Percentiles rank a stretch among this genome's conserved stretches.
phyloP scores from a whole-genome alignment of 2,113 vertebrate genomes.

The Passer montanus region DNA sequence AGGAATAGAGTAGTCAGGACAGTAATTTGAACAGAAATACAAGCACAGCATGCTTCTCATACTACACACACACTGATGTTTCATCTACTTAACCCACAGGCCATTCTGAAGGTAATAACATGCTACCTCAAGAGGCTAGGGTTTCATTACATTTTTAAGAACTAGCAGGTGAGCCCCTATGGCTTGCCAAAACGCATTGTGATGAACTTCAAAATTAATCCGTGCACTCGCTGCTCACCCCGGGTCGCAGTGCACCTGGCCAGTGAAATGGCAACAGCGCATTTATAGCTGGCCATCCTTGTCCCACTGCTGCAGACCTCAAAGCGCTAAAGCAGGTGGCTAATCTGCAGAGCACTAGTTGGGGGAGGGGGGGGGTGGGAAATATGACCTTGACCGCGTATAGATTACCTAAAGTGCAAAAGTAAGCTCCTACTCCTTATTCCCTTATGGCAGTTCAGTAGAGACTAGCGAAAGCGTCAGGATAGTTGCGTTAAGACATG shows the following conservation, averaged over 20 bases:
- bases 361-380: too few species aligned
- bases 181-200: slow-evolving; percentile 26
- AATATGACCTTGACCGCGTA: background rate
- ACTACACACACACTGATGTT: background rate
- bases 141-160: slow-evolving; percentile 45
- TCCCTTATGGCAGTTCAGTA: background rate
- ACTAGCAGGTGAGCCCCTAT: slow-evolving; percentile 1
- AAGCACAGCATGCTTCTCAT: slow-evolving; percentile 26
- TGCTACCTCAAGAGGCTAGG: slow-evolving; percentile 17
- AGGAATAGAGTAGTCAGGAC: slow-evolving; percentile 28
- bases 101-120: slow-evolving; percentile 48
- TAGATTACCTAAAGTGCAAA: background rate
- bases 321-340: background rate
- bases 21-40: slow-evolving; percentile 38
- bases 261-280: background rate
- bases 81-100: slow-evolving; percentile 43
- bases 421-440: background rate
- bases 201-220: slow-evolving; percentile 45
- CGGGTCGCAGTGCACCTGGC: background rate
- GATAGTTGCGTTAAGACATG: accelerated
- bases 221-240: background rate
- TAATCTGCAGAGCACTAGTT: background rate
- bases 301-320: background rate
- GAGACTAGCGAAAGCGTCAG: background rate
- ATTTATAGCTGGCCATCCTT: background rate